Conservation (phyloP, 23 tunicate genomes). For the Styela plicata region DNA sequence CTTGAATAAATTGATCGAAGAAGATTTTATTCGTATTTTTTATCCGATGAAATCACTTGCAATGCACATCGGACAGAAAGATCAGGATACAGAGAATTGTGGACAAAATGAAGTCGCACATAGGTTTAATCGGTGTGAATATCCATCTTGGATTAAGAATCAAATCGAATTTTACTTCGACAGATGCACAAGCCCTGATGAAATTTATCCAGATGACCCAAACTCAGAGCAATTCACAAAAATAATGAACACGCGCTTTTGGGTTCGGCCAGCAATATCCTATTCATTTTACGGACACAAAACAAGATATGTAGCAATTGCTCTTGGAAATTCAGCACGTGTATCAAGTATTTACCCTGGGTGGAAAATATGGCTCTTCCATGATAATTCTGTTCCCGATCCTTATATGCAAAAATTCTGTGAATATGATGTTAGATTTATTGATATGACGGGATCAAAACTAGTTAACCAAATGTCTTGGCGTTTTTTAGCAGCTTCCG, state of each 20-base stretch:
- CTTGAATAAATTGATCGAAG: neutral
- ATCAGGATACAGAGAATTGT: conserved; percentile 2
- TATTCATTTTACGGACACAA: conserved; percentile 16
- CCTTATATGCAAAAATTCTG: neutral
- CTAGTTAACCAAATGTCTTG: conserved; percentile 13
- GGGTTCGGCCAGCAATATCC: conserved; percentile 13
- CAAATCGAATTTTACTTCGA: conserved; percentile 24
- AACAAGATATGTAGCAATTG: neutral
- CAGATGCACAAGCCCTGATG: conserved; percentile 14
- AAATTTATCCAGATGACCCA: conserved; percentile 3
- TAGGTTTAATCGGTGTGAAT: conserved; percentile 1
- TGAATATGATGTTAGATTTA: conserved; percentile 8
- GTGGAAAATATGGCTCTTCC: conserved; percentile 12
- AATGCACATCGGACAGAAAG: conserved; percentile 12
- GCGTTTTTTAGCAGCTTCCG: conserved; percentile 19
- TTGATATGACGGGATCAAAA: conserved; percentile 9
- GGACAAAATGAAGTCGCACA: conserved; percentile 15
- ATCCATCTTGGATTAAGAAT: conserved; percentile 9
- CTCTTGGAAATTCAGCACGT: conserved; percentile 2
- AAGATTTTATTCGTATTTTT: neutral
- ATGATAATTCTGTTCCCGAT: conserved; percentile 15
- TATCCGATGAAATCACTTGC: conserved; percentile 8
- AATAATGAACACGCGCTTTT: neutral
- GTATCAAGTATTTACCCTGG: conserved; percentile 12
- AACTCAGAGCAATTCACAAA: neutral